phyloP scores from a whole-genome alignment of 2,797 vertebrate genomes.

The Tamandua tetradactyla region DNA sequence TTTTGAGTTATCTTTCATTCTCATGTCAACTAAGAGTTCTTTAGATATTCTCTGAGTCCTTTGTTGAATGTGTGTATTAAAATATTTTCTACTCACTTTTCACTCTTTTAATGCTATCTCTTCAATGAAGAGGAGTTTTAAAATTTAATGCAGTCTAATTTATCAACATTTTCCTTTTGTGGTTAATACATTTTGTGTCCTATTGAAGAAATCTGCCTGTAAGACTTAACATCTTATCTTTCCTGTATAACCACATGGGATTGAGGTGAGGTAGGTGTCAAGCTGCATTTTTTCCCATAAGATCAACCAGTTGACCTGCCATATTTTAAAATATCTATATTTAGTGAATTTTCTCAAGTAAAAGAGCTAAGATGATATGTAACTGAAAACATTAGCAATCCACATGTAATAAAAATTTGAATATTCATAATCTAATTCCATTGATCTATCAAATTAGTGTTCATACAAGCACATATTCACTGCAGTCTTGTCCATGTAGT shows the following conservation, averaged over 20 bases:
- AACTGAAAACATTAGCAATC: slow-evolving; percentile 74
- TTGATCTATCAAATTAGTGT: slow-evolving; percentile 51
- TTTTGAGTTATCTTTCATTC: not conserved
- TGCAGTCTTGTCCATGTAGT: not conserved
- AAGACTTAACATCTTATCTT: not conserved
- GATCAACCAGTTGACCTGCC: too few relatives aligned
- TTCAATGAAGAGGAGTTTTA: not conserved
- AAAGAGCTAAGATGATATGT: slow-evolving; percentile 76
- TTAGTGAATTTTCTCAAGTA: slow-evolving; percentile 80
- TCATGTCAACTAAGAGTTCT: not conserved
- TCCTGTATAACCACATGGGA: not conserved
- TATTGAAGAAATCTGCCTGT: not conserved
- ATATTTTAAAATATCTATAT: slow-evolving; percentile 38
- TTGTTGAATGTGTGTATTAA: not conserved
- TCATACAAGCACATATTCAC: slow-evolving; percentile 67
- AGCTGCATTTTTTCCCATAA: not conserved
- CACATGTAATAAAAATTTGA: slow-evolving; percentile 72
- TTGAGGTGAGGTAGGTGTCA: fast-evolving
- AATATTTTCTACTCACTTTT: not conserved
- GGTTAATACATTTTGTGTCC: too few relatives aligned
- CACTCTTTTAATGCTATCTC: not conserved
- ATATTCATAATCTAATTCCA: slow-evolving; percentile 63
- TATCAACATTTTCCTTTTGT: not conserved
- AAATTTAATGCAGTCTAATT: not conserved
- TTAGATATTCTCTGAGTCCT: not conserved